phyloP scores from a whole-genome alignment of 2,113 vertebrate genomes.

The Phylloscopus whistleri region DNA sequence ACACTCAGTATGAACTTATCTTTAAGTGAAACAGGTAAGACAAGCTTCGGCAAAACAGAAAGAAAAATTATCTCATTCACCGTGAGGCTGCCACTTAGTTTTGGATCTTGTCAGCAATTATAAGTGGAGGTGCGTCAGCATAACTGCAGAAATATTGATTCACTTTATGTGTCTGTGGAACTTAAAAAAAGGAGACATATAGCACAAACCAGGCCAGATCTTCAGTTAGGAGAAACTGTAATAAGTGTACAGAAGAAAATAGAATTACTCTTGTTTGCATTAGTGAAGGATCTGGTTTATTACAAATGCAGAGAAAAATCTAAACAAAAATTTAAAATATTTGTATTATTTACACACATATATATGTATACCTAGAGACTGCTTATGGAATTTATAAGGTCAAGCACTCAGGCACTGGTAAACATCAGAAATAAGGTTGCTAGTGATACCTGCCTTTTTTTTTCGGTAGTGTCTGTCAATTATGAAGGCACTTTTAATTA shows the following conservation, averaged over 20 bases:
- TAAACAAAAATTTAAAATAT: neutral
- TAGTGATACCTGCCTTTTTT: neutral
- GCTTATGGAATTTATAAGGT: neutral
- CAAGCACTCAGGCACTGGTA: neutral
- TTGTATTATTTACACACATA: neutral
- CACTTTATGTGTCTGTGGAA: neutral
- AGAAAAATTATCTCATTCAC: neutral
- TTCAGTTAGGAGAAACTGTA: neutral
- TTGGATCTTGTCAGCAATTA: slow-evolving; percentile 16
- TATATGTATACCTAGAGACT: neutral
- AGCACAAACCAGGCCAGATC: neutral
- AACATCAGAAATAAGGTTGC: neutral
- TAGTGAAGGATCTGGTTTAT: neutral
- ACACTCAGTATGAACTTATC: slow-evolving; percentile 6
- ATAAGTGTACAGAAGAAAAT: neutral
- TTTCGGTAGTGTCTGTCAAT: neutral
- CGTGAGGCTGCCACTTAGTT: neutral
- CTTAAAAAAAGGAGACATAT: neutral
- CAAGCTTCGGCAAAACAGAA: neutral
- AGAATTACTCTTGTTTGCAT: neutral
- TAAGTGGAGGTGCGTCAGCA: neutral
- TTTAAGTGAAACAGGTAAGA: neutral
- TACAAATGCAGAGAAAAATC: neutral
- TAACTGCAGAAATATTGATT: neutral
- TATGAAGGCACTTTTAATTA: slow-evolving; percentile 47